These are phyloP conservation scores for Onychorhynchus coronatus DNA, from an alignment of 2,113 vertebrate species.

Conservation along the genomic window DNA sequence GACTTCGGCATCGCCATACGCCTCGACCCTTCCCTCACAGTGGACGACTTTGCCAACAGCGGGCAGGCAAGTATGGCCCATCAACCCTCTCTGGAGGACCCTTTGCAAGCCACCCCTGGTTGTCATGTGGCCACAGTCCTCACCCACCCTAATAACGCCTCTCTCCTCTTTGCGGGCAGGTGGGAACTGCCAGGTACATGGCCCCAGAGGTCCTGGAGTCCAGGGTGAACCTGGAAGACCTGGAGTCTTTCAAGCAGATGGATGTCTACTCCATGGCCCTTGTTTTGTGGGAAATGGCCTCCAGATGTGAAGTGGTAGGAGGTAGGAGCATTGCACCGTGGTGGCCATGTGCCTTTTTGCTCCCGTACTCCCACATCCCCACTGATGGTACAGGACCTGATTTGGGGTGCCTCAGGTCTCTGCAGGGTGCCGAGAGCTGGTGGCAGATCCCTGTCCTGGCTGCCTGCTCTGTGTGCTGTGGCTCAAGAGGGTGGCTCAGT, in stretches of 20 bases:
- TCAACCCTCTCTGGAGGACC: too few relatives aligned
- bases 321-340: slow-evolving; percentile 38
- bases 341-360: neutral
- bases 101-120: neutral
- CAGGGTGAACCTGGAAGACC: slow-evolving; percentile 88
- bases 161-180: slow-evolving; percentile 64
- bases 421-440: neutral
- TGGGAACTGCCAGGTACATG: slow-evolving; percentile 92
- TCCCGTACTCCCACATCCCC: neutral
- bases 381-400: fast-evolving
- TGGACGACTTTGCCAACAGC: slow-evolving; percentile 87
- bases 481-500: neutral
- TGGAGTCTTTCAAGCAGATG: slow-evolving; percentile 92
- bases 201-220: slow-evolving; percentile 92
- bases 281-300: slow-evolving; percentile 90
- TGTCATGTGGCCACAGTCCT: fast-evolving
- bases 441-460: neutral
- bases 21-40: slow-evolving; percentile 82
- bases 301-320: slow-evolving; percentile 83
- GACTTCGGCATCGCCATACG: slow-evolving; percentile 87
- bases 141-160: neutral
- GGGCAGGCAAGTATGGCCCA: slow-evolving; percentile 76
- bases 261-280: slow-evolving; percentile 91
- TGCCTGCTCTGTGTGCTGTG: neutral
- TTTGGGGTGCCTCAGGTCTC: neutral